phyloP scores from a whole-genome alignment of 2,797 vertebrate species.

The Epinephelus malabaricus region DNA sequence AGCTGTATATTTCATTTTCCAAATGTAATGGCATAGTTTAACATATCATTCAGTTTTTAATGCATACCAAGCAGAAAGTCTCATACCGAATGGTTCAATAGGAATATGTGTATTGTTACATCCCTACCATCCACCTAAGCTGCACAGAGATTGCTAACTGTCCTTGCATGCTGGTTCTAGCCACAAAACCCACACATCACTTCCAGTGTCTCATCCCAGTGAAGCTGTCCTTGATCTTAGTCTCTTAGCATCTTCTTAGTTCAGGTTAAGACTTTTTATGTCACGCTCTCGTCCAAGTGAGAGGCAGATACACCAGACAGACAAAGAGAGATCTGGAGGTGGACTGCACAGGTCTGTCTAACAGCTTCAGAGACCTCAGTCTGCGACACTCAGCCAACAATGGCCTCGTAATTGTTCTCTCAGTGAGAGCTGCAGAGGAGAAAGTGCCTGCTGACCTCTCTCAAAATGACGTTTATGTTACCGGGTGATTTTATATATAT shows the following conservation, averaged over 20 bases:
- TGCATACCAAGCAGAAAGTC: too few relatives aligned
- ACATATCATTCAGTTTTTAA: too few relatives aligned
- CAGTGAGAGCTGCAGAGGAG: slow-evolving; percentile 9
- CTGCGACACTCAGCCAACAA: not conserved
- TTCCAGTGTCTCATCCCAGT: not conserved
- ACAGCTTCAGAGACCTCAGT: not conserved
- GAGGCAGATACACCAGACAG: too few relatives aligned
- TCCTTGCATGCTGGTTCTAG: too few relatives aligned
- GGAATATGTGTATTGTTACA: too few relatives aligned
- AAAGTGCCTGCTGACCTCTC: slow-evolving; percentile 32
- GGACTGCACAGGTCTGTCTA: not conserved
- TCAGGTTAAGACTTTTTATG: not conserved
- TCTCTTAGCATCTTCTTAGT: not conserved
- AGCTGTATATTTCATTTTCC: too few relatives aligned
- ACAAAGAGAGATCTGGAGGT: not conserved
- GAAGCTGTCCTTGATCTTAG: too few relatives aligned
- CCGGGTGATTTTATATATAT: slow-evolving; percentile 16
- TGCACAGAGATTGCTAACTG: too few relatives aligned
- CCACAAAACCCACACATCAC: not conserved
- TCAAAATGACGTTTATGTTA: slow-evolving; percentile 28
- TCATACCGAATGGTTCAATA: too few relatives aligned
- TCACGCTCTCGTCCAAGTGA: not conserved
- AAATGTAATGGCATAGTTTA: too few relatives aligned
- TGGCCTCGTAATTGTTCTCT: slow-evolving; percentile 1
- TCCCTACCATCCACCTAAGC: too few relatives aligned